Percentiles rank a stretch among this genome's conserved stretches.
Evolutionary conservation across 2,888 invertebrate species (phyloP).

Genomic region (Spialia ferax): DNA sequence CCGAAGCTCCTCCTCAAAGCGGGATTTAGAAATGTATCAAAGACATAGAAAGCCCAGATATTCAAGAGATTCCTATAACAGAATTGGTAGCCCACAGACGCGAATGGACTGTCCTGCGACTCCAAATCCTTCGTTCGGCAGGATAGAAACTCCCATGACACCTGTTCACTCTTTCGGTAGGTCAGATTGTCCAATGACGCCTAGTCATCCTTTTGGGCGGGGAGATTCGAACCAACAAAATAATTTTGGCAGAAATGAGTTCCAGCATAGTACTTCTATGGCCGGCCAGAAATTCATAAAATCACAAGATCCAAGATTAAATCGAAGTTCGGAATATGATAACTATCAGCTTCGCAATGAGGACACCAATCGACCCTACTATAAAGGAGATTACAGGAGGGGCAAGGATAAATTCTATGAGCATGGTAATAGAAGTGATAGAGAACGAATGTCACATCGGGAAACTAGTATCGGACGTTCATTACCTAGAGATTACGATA

Average conservation of each 20-base stretch:
- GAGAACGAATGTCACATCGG: constrained; percentile 49
- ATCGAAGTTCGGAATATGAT: constrained; percentile 63
- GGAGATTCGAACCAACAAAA: constrained; percentile 54
- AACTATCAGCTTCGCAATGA: constrained; percentile 49
- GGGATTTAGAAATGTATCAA: constrained; percentile 47
- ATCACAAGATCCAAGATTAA: constrained; percentile 65
- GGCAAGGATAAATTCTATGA: constrained; percentile 55
- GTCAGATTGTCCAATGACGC: constrained; percentile 62
- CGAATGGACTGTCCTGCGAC: constrained; percentile 59
- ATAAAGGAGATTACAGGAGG: constrained; percentile 54
- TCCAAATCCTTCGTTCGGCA: constrained; percentile 59
- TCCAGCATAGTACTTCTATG: constrained; percentile 44
- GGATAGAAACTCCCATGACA: constrained; percentile 58
- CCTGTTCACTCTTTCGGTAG: constrained; percentile 61
- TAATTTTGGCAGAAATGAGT: constrained; percentile 51
- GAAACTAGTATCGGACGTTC: constrained; percentile 51
- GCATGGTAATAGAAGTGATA: constrained; percentile 51
- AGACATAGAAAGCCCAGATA: constrained; percentile 49
- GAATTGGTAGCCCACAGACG: constrained; percentile 52
- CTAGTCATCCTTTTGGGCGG: constrained; percentile 62
- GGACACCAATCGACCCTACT: constrained; percentile 58
- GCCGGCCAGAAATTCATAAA: constrained; percentile 49
- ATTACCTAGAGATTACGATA: constrained; percentile 50
- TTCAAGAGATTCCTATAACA: constrained; percentile 42
- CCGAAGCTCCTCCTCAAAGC: constrained; percentile 45